Conservation (phyloP, 2,797 vertebrate genomes). For the Graptemys geographica region DNA sequence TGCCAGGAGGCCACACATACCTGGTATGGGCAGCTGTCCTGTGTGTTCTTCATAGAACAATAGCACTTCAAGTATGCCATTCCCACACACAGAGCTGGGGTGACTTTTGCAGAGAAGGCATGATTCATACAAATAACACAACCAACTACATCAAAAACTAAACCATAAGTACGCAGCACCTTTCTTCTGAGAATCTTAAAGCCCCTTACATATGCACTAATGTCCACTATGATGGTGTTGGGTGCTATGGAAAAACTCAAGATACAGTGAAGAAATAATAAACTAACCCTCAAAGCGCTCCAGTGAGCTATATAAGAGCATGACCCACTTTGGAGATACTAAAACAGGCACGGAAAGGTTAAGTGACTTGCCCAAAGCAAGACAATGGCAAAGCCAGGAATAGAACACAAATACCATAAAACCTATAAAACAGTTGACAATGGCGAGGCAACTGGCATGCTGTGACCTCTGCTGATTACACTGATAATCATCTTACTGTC, state of each 20-base stretch:
- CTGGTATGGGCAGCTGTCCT: neutral
- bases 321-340: neutral
- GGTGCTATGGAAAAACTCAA: neutral
- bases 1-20: neutral
- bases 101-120: neutral
- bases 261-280: neutral
- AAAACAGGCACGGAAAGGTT: neutral
- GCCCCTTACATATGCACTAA: neutral
- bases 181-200: neutral
- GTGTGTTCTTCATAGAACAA: neutral
- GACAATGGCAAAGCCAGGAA: neutral
- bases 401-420: neutral
- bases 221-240: neutral
- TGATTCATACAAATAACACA: neutral
- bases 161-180: neutral
- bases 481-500: neutral
- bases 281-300: no score
- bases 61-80: neutral
- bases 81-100: neutral
- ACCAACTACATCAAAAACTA: neutral
- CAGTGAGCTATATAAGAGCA: neutral
- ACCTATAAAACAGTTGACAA: neutral
- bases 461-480: neutral
- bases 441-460: fast-evolving
- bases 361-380: neutral